A percentile compares a stretch with the other conserved stretches of the same genome.
Conservation (phyloP, 1,140 invertebrate species). For the Drosophila watanabei region DNA sequence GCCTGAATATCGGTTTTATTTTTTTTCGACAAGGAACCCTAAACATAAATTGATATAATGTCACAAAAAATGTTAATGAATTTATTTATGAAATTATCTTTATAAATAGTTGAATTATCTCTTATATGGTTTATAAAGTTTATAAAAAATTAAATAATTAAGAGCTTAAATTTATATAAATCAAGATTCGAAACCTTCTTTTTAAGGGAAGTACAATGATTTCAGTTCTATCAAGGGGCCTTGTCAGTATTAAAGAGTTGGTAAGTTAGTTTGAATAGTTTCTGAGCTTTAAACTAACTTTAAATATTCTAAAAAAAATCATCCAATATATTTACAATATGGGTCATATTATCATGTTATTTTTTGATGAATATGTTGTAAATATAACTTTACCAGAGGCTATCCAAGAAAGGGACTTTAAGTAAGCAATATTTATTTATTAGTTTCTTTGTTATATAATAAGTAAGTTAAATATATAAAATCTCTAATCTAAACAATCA, state of each 20-base stretch:
- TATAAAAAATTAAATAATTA: neutral
- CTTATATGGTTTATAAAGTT: neutral
- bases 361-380: neutral
- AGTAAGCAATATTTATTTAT: neutral
- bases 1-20: neutral
- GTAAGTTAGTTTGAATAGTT: too few species aligned
- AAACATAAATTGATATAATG: too few species aligned
- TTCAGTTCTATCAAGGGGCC: neutral
- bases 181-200: neutral
- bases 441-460: too few species aligned
- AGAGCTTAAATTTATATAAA: neutral
- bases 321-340: neutral
- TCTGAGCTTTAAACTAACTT: too few species aligned
- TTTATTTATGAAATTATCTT: too few species aligned
- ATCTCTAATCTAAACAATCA: neutral
- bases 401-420: neutral
- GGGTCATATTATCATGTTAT: accelerated
- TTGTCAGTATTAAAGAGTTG: neutral
- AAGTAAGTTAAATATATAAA: neutral
- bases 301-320: too few species aligned
- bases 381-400: neutral
- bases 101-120: neutral
- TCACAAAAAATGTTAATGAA: neutral
- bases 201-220: neutral
- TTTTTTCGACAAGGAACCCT: too few species aligned